phyloP scores from a whole-genome alignment of 2,113 vertebrate genomes.

The Mobula hypostoma region DNA sequence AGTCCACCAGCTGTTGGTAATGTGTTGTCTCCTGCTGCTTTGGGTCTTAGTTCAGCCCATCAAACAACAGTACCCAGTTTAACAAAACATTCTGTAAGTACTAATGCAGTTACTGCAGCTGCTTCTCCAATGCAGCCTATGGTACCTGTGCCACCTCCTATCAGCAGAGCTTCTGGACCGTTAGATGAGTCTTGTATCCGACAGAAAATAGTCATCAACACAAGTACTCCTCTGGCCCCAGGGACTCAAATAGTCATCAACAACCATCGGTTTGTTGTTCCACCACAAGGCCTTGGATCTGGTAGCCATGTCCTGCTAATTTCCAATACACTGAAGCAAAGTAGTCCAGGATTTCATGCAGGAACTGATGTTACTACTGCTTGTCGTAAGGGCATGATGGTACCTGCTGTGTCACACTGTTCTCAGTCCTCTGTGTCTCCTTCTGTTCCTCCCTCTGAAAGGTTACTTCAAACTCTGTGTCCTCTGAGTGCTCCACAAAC shows the following conservation, averaged over 20 bases:
- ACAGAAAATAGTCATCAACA: conserved; percentile 88
- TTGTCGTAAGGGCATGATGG: conserved; percentile 51
- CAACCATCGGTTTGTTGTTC: conserved; percentile 80
- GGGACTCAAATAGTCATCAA: conserved; percentile 92
- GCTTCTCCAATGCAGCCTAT: conserved; percentile 46
- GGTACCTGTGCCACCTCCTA: conserved; percentile 46
- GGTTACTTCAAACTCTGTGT: conserved; percentile 11
- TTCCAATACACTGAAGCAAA: conserved; percentile 64
- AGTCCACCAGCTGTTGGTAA: conserved; percentile 49
- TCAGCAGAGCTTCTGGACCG: conserved; percentile 47
- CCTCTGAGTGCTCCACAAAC: conserved; percentile 9
- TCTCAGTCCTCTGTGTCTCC: neutral
- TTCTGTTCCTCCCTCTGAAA: conserved; percentile 32
- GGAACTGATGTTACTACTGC: conserved; percentile 44
- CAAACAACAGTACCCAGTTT: conserved; percentile 40
- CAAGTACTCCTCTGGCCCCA: conserved; percentile 74
- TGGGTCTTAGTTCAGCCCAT: neutral
- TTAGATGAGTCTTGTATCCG: conserved; percentile 62
- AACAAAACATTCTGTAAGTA: conserved; percentile 48
- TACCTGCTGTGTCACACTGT: conserved; percentile 44
- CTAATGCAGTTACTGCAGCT: conserved; percentile 43
- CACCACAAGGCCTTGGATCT: conserved; percentile 81
- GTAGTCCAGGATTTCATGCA: conserved; percentile 47
- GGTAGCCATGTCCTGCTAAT: conserved; percentile 87
- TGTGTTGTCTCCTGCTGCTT: conserved; percentile 43